A percentile compares a stretch with the other conserved stretches of the same genome.
Conservation (phyloP, 2,888 invertebrate genomes). For the Limnephilus lunatus region DNA sequence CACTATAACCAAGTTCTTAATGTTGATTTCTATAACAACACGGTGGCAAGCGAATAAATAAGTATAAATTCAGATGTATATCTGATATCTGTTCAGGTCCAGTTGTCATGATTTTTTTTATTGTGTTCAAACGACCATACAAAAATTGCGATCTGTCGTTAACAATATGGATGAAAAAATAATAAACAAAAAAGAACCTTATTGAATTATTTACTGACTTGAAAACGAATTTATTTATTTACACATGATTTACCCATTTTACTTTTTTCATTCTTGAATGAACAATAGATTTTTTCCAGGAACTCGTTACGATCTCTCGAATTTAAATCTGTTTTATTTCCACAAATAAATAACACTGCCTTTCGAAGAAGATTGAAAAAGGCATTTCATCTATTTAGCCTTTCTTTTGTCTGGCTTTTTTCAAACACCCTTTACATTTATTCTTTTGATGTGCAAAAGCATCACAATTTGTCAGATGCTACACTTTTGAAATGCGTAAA, state of each 20-base stretch:
- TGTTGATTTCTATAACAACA: no score
- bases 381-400: constrained; percentile 2
- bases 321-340: constrained; percentile 2
- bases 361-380: constrained; percentile 2
- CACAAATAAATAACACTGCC: neutral
- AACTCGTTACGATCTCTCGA: neutral
- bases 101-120: no score
- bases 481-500: constrained; percentile 47
- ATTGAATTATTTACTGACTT: neutral
- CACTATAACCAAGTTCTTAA: no score
- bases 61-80: no score
- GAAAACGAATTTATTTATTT: neutral
- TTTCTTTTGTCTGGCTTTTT: constrained; percentile 9
- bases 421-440: constrained; percentile 28
- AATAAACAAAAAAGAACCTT: neutral
- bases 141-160: no score
- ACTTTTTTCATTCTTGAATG: neutral
- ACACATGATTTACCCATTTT: neutral
- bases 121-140: no score
- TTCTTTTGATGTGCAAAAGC: constrained; percentile 52
- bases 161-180: neutral
- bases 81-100: no score
- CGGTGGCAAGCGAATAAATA: no score
- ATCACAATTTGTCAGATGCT: constrained; percentile 46
- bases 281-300: neutral